A percentile compares a stretch with the other conserved stretches of the same genome.
phyloP scores from a whole-genome alignment of 2,888 invertebrate species.

The Agrochola lychnidis region DNA sequence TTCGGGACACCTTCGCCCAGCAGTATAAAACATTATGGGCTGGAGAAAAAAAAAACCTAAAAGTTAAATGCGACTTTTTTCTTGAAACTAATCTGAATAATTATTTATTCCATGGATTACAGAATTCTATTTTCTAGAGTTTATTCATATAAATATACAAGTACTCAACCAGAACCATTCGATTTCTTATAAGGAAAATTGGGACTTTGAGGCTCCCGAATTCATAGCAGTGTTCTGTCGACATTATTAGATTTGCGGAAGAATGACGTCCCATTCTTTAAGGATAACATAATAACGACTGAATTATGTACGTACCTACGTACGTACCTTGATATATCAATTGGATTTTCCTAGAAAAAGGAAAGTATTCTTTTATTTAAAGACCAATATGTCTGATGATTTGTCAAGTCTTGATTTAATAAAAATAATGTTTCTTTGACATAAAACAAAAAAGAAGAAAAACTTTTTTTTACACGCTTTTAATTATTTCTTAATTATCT shows the following conservation, averaged over 20 bases:
- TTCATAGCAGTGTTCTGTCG: constrained; percentile 24
- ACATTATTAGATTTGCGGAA: constrained; percentile 39
- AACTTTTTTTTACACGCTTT: background rate
- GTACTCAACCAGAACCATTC: background rate
- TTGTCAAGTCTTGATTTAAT: background rate
- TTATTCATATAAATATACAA: background rate
- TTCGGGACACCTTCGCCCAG: background rate
- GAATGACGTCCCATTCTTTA: constrained; percentile 30
- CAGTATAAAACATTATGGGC: background rate
- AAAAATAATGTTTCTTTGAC: background rate
- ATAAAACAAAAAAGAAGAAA: background rate
- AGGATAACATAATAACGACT: constrained; percentile 9
- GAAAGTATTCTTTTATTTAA: background rate
- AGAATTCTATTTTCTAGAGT: background rate
- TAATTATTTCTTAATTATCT: too few relatives aligned
- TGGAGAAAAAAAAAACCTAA: background rate
- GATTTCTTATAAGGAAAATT: constrained; percentile 34
- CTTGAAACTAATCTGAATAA: background rate
- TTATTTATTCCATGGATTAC: background rate
- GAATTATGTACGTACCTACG: background rate
- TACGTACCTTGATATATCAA: background rate
- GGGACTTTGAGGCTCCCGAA: constrained; percentile 4
- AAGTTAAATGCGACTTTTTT: background rate
- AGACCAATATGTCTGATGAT: background rate
- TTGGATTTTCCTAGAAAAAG: background rate